A percentile compares a stretch with the other conserved stretches of the same genome.
Conservation (phyloP, 1,140 invertebrate genomes). For the Chymomyza costata region DNA sequence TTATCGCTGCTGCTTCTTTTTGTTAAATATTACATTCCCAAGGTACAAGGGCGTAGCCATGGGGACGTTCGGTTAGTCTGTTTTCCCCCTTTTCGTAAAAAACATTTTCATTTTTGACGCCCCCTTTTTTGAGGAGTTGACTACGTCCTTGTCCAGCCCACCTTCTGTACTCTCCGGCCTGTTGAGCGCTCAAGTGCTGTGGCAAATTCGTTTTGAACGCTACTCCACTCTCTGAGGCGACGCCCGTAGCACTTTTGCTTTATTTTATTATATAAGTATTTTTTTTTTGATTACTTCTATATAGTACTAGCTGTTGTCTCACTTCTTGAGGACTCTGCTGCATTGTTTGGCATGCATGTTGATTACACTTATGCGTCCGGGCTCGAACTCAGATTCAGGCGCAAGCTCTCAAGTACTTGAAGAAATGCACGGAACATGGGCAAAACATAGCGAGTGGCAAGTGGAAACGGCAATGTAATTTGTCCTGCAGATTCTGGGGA, state of each 20-base stretch:
- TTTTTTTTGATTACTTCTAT: no score
- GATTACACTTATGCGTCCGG: constrained; percentile 44
- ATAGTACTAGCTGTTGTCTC: no score
- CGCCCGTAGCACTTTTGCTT: no score
- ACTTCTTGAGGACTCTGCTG: no score
- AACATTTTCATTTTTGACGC: no score
- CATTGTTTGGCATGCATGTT: constrained; percentile 44
- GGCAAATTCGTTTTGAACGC: constrained; percentile 71
- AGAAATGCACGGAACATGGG: constrained; percentile 16
- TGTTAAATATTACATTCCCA: constrained; percentile 33
- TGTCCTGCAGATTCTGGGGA: constrained; percentile 22
- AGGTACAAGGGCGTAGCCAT: no score
- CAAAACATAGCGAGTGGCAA: background rate
- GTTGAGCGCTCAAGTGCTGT: constrained; percentile 72
- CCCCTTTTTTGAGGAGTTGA: no score
- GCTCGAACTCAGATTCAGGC: constrained; percentile 25
- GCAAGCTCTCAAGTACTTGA: constrained; percentile 47
- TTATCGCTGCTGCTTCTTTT: constrained; percentile 45
- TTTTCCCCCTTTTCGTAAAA: no score
- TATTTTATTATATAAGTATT: no score
- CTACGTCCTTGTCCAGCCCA: constrained; percentile 18
- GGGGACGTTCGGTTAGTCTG: no score
- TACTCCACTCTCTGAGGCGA: constrained; percentile 39
- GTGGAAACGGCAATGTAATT: constrained; percentile 61
- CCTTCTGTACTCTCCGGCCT: constrained; percentile 27